These are phyloP conservation scores for Metopolophium dirhodum DNA, from an alignment of 1,140 invertebrate genomes.

Conservation along the genomic window DNA sequence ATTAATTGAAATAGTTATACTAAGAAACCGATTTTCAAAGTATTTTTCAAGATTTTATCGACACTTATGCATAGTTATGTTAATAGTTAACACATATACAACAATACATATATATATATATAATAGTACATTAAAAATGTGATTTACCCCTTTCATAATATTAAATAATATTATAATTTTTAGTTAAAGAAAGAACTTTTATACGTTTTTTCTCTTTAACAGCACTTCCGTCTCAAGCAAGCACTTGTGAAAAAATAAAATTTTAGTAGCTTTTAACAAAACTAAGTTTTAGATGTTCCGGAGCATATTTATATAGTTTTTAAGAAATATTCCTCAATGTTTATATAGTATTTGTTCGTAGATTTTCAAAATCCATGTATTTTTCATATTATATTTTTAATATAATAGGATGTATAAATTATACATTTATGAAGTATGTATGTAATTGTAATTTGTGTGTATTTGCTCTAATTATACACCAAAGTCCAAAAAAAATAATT, in stretches of 20 bases:
- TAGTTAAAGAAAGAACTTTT: neutral
- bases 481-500: neutral
- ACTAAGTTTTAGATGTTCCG: neutral
- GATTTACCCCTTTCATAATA: neutral
- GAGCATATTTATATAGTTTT: neutral
- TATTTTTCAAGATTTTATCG: neutral
- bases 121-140: neutral
- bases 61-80: neutral
- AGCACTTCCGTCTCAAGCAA: neutral
- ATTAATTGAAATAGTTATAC: neutral
- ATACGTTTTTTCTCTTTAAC: neutral
- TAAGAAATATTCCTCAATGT: neutral
- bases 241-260: neutral
- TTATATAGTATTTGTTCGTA: neutral
- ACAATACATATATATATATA: neutral
- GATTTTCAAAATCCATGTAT: neutral
- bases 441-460: neutral
- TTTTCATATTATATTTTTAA: neutral
- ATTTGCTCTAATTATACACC: neutral
- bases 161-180: neutral
- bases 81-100: no score
- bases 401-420: no score
- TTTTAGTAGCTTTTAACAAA: no score
- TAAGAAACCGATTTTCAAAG: neutral
- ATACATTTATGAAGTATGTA: neutral